phyloP scores from a whole-genome alignment of 2,797 vertebrate species.

The Sebastes kiyomatsui region DNA sequence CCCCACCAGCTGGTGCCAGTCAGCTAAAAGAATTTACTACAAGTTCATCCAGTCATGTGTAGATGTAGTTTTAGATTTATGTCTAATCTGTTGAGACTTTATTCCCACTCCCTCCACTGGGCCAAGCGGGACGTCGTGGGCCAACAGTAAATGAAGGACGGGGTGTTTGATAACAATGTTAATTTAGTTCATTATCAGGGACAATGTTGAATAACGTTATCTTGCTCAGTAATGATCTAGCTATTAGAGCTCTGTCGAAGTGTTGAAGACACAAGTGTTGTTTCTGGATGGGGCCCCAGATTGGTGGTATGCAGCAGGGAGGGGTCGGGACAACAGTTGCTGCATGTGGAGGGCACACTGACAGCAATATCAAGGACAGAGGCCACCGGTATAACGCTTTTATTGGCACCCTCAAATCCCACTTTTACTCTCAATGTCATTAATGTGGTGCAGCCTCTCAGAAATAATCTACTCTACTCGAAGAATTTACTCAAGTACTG shows the following conservation, averaged over 20 bases:
- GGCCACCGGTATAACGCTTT: constrained; percentile 52
- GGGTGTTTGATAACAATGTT: neutral
- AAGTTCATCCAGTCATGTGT: constrained; percentile 26
- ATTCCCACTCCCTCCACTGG: neutral
- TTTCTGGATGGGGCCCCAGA: constrained; percentile 71
- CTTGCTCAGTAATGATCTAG: constrained; percentile 20
- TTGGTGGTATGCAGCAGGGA: constrained; percentile 71
- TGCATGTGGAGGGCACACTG: constrained; percentile 73
- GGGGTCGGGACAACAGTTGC: constrained; percentile 71
- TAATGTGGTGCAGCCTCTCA: neutral
- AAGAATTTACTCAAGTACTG: neutral
- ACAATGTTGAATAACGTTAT: constrained; percentile 5
- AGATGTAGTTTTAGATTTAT: constrained; percentile 4
- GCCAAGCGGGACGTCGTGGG: neutral
- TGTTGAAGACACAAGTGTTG: constrained; percentile 73
- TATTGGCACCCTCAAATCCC: constrained; percentile 41
- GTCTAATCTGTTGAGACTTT: neutral
- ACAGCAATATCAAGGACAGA: constrained; percentile 75
- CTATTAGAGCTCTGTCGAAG: constrained; percentile 50
- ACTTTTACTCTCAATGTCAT: constrained; percentile 21
- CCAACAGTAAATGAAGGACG: neutral
- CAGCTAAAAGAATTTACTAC: constrained; percentile 43
- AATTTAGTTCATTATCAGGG: neutral
- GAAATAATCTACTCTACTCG: neutral
- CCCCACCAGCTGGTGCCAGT: constrained; percentile 57